These are phyloP conservation scores for Chelonus formosanus DNA, from an alignment of 2,888 invertebrate genomes.

Conservation along the genomic window DNA sequence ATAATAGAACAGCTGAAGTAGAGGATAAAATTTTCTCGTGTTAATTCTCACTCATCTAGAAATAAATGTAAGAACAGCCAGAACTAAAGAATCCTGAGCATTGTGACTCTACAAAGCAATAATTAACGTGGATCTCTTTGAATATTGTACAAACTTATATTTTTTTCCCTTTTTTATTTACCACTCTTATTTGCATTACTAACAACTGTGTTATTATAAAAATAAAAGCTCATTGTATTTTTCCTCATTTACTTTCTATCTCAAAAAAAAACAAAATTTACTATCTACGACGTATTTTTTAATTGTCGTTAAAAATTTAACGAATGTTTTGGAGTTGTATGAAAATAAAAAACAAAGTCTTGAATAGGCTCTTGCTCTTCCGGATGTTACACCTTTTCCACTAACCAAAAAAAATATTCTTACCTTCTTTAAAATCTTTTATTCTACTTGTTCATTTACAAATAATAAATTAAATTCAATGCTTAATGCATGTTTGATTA, in stretches of 20 bases:
- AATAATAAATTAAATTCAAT: too few relatives aligned
- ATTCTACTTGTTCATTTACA: too few relatives aligned
- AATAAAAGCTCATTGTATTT: constrained; percentile 14
- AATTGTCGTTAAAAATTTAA: too few relatives aligned
- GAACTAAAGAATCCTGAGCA: constrained; percentile 13
- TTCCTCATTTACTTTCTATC: neutral
- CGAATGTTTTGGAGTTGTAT: too few relatives aligned
- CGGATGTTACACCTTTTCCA: too few relatives aligned
- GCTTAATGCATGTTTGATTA: too few relatives aligned
- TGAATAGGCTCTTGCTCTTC: too few relatives aligned
- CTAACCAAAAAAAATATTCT: too few relatives aligned
- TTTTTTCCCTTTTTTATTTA: constrained; percentile 10
- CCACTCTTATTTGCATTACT: constrained; percentile 18
- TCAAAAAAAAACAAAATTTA: too few relatives aligned
- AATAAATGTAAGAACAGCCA: neutral
- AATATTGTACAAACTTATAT: constrained; percentile 7
- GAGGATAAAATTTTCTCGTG: constrained; percentile 19
- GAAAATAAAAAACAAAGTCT: too few relatives aligned
- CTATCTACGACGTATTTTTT: too few relatives aligned
- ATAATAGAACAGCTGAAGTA: constrained; percentile 16
- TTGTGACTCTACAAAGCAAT: constrained; percentile 20
- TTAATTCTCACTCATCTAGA: neutral
- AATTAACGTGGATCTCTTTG: constrained; percentile 32
- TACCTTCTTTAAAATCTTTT: too few relatives aligned
- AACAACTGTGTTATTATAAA: constrained; percentile 21